These are phyloP conservation scores for Stegodyphus dumicola DNA, from an alignment of 1,140 invertebrate genomes.

Conservation along the genomic window DNA sequence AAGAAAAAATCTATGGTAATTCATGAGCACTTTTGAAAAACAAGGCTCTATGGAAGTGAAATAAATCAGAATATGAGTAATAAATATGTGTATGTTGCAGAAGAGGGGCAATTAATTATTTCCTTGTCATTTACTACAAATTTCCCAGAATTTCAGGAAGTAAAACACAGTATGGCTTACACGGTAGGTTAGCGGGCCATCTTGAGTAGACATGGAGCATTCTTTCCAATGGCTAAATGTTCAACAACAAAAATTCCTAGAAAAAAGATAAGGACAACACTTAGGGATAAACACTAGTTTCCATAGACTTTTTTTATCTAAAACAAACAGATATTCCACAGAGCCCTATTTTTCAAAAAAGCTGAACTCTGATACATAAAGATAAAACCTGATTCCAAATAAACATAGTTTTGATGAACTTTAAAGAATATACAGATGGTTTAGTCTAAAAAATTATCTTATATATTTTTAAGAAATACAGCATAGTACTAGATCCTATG, in stretches of 20 bases:
- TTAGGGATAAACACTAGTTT: background rate
- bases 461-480: no score
- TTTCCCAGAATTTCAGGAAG: background rate
- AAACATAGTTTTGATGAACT: no score
- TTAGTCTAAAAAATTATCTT: no score
- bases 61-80: background rate
- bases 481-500: no score
- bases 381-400: no score
- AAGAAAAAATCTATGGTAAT: no score
- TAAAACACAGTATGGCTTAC: slow-evolving; percentile 37
- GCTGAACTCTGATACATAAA: no score
- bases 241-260: slow-evolving; percentile 60
- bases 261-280: slow-evolving; percentile 35
- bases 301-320: slow-evolving; percentile 4
- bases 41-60: slow-evolving; percentile 36
- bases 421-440: no score
- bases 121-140: background rate
- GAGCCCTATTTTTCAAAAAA: slow-evolving; percentile 3
- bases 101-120: background rate
- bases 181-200: slow-evolving; percentile 42
- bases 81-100: no score
- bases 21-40: slow-evolving; percentile 9
- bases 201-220: slow-evolving; percentile 51
- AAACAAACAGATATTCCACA: slow-evolving; percentile 9
- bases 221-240: slow-evolving; percentile 56